Conservation (phyloP, 2,113 vertebrate genomes). For the Peucedramus taeniatus region DNA sequence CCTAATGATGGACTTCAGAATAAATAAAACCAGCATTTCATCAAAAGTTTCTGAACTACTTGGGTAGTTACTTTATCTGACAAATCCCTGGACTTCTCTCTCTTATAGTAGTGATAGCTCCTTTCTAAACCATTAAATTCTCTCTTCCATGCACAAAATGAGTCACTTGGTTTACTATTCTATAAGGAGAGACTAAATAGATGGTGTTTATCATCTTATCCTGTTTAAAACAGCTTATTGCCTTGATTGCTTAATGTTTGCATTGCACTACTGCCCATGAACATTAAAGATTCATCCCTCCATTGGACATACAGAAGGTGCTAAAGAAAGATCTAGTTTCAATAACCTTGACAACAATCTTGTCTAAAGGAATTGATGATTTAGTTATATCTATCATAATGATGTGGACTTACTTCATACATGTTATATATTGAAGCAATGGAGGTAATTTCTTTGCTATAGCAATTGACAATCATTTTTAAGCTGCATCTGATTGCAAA, state of each 20-base stretch:
- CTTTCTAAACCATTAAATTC: not conserved
- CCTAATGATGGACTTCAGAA: not conserved
- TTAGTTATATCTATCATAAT: not conserved
- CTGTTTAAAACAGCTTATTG: not conserved
- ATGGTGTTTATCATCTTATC: not conserved
- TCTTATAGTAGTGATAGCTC: not conserved
- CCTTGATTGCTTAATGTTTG: not conserved
- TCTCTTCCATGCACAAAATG: not conserved
- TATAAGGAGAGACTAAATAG: not conserved
- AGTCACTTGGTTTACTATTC: not conserved
- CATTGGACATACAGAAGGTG: not conserved
- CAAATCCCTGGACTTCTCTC: not conserved
- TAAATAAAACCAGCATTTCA: not conserved
- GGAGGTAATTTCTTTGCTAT: not conserved
- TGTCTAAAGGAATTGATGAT: not conserved
- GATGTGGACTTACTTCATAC: not conserved
- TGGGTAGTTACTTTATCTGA: not conserved
- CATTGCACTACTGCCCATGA: not conserved
- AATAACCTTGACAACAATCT: not conserved
- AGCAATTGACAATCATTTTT: not conserved
- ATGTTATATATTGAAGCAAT: not conserved
- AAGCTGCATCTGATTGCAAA: not conserved
- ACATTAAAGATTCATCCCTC: not conserved
- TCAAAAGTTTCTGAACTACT: not conserved
- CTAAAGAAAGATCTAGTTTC: not conserved